Base-by-base conservation (phyloP, 2,797 vertebrate genomes). In the Perdix hodgsoniae region DNA sequence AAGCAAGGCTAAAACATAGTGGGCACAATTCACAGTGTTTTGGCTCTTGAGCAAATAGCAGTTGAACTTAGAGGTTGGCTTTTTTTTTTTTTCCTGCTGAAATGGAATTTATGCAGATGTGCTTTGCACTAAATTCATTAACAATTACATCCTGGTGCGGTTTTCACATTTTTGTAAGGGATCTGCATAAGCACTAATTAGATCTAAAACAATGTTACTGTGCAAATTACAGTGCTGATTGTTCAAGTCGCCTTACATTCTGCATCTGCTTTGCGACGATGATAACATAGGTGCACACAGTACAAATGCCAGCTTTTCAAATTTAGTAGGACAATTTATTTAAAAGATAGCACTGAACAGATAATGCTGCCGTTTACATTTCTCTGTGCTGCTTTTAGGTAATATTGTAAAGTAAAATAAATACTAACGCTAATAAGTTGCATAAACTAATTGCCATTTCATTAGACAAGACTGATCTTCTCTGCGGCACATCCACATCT, bases 91-190 rank as follows among this genome's bases (percentile, higher is more conserved):
- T 97, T 97, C 83, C 94, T 97, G 96, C 94, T 96, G 96, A 98
- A 97, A 98, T 97, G 97, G 97, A 97, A 98, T 98, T 97, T 97
- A 98, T 98, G 98, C 98, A 98, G 97, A 98, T 98, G 97, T 97
- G 97, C 96, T 97, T 97, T 97, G 96, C 97, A 98, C 97, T 98
- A 98, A 98, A 98, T 98, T 98, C 98, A 98, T 98, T 98, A 98
- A 98, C 97, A 98, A 98, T 98, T 98, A 97, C 97, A 98, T 98
- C 97, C 97, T 97, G 97, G 97, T 98, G 97, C 91, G 90, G 96
- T 98, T 97, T 98, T 98, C 97, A 97, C 97, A 98, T 98, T 98
- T 98, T 97, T 98, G 97, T 97, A 97, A 98, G 97, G 92, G 96
- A 97, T 97, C 97, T 96, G 96, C 97, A 97, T 97, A 98, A 98